Base-by-base conservation (phyloP, 2,888 invertebrate species). In the Ichneumon xanthorius region DNA sequence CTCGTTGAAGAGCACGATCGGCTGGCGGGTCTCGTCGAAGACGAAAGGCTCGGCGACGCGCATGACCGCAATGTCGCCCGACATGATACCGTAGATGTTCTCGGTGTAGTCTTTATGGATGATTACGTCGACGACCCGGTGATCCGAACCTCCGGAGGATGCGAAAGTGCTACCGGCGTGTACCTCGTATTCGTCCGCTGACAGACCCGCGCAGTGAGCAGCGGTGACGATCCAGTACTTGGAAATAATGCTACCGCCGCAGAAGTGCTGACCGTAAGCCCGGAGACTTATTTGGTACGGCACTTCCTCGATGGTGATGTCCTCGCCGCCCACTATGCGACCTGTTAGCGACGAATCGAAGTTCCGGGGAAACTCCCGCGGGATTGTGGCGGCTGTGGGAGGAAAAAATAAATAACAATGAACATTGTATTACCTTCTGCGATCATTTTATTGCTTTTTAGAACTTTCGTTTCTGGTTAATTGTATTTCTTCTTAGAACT, bases 221-320 rank as follows among this genome's bases (percentile, higher is more conserved):
- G 96, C 96, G 0, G 95, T 96, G 0, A 96, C 76, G 1, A 96
- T 92, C 4, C 94, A 94, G 53, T 94, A 92, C 9, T 89, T 92
- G 37, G 94, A 94, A 14, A 96, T 92, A 16, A 95, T 94, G 2
- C 95, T 93, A 0, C 95, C 96, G 0, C 96, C 96, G 86, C 96
- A 96, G 0, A 92, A 90, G 88, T 95, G 95, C 0, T 91, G 89
- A 0, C 95, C 94, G 14, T 89, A 86, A 37, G 88, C 90, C 4
- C 93, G 84, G 0, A 95, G 76, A 0, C 95, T 95, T 2, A 95
- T 94, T 88, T 95, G 95, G 88, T 95, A 95, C 0, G 95, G 95
- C 0, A 94, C 94, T 1, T 93, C 92, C 2, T 91, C 93, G 78
- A 95, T 95, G n/a, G 94, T 93, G 0, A 94, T 93, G 68, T 93